Conservation (phyloP, 2,797 vertebrate genomes). For the Amblyopsis hoosieri region DNA sequence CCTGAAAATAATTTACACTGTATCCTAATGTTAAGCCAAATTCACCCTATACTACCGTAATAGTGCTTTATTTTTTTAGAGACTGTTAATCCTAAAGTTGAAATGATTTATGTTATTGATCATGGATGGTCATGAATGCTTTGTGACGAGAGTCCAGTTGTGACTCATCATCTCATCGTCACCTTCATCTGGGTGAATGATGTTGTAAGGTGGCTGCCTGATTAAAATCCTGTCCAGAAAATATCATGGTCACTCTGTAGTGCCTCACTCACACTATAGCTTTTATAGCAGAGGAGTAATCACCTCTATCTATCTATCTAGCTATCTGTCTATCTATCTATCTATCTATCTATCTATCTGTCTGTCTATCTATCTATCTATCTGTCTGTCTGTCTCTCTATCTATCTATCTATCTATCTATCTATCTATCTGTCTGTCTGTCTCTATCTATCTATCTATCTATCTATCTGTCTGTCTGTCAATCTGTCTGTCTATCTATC, state of each 20-base stretch:
- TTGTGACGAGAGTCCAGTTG: neutral
- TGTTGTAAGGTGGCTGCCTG: neutral
- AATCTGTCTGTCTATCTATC: neutral
- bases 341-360: neutral
- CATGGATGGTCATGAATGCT: too few relatives aligned
- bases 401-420: neutral
- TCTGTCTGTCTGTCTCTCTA: neutral
- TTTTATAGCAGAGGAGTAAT: constrained; percentile 6
- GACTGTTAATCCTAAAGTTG: too few relatives aligned
- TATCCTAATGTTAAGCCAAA: too few relatives aligned
- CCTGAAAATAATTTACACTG: too few relatives aligned
- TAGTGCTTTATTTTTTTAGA: too few relatives aligned
- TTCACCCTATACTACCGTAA: too few relatives aligned
- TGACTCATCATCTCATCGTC: constrained; percentile 2
- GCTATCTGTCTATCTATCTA: too few relatives aligned
- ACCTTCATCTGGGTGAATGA: neutral
- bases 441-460: neutral
- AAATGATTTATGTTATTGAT: too few relatives aligned
- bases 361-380: neutral
- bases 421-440: neutral
- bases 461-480: neutral
- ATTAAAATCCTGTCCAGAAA: neutral
- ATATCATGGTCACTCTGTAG: neutral
- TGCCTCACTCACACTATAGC: constrained; percentile 9
- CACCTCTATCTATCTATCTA: neutral